Evolutionary conservation across 2,888 invertebrate genomes (phyloP), one percentile per base, ranked within the genome.

Genomic region (Lochmaea crataegi): DNA sequence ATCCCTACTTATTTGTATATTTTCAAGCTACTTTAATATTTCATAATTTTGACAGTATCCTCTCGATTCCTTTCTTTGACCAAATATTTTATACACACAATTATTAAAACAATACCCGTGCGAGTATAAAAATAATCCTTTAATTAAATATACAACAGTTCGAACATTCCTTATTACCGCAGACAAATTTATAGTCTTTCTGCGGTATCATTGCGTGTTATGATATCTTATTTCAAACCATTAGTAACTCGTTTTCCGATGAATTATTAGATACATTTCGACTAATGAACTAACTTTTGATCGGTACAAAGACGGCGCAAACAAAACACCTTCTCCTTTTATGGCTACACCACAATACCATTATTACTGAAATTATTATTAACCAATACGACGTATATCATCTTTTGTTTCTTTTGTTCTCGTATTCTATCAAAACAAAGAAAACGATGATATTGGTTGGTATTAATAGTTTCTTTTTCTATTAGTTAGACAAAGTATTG

Each of bases 181-280:
- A 79, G 82, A 84, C 83, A 82, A 85, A 86, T 86, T 85, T 85
- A 85, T 85, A 79, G 82, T 77, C 80, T 78, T 68, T 83, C 75
- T 79, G 77, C 77, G 82, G 83, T 86, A 86, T 86, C 86, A 86
- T 86, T 86, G 86, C 86, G 86, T 87, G 86, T 82, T 83, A 83
- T 85, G 86, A 87, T 87, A 87, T 87, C 86, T 87, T 87, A 86
- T 87, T 87, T 87, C 86, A 86, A 82, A 80, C 85, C 86, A 87
- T 87, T 86, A 86, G 85, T 82, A 83, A 84, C 84, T 83, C 81
- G 83, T 81, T 82, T 79, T 71, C 76, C 80, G 84, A 86, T 86
- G 85, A 85, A 85, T 85, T 85, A 85, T 85, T 85, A 84, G 83
- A 84, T 85, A 84, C 84, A 83, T 86, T 85, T 85, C 84, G 85